Evolutionary conservation across 2,888 invertebrate species (phyloP).

Genomic region (Rapana venosa): DNA sequence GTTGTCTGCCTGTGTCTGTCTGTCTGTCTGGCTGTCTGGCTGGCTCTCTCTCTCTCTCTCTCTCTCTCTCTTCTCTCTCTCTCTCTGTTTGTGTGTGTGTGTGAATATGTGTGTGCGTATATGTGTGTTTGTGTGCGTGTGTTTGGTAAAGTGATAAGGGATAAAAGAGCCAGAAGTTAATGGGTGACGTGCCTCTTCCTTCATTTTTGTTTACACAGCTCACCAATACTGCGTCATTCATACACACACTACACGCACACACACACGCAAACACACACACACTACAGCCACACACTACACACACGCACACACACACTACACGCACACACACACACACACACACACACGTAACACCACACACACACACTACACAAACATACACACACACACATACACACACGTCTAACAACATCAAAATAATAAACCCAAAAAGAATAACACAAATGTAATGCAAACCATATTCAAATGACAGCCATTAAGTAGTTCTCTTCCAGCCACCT

Average conservation of each 20-base stretch:
- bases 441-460: not conserved
- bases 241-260: constrained; percentile 7
- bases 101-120: too few species aligned
- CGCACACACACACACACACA: not conserved
- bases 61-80: not conserved
- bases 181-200: too few species aligned
- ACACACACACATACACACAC: not conserved
- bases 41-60: not conserved
- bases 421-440: not conserved
- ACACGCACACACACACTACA: not conserved
- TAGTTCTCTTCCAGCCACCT: too few species aligned
- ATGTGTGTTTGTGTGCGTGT: too few species aligned
- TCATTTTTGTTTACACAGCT: too few species aligned
- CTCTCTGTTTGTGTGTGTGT: too few species aligned
- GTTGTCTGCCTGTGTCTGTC: not conserved
- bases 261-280: constrained; percentile 7
- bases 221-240: too few species aligned
- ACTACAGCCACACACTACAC: not conserved
- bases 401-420: not conserved
- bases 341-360: not conserved
- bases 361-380: not conserved
- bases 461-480: too few species aligned
- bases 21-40: not conserved
- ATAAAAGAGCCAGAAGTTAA: too few species aligned
- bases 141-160: too few species aligned